A percentile compares a stretch with the other conserved stretches of the same genome.
Conservation (phyloP, 2,888 invertebrate genomes). For the Eretmocerus hayati region DNA sequence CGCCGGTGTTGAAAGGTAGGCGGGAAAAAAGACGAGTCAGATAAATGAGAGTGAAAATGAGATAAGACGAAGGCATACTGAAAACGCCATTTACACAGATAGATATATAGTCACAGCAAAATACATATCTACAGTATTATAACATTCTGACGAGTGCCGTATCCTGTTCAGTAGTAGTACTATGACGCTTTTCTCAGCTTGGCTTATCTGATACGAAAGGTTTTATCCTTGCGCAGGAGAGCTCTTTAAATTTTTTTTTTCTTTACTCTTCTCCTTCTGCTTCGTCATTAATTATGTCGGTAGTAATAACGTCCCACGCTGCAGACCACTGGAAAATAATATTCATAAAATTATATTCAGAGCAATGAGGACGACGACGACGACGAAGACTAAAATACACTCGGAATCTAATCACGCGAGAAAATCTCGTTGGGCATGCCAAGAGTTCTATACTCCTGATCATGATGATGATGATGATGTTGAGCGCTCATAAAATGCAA, state of each 20-base stretch:
- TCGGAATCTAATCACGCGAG: too few species aligned
- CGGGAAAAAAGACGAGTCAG: background rate
- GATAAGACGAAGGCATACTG: background rate
- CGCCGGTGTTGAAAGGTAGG: constrained; percentile 18
- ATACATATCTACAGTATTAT: too few species aligned
- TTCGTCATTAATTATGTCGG: constrained; percentile 43
- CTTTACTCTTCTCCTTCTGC: constrained; percentile 6
- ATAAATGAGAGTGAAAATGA: background rate
- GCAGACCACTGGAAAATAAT: constrained; percentile 41
- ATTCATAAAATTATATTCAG: constrained; percentile 44
- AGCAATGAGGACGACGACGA: too few species aligned
- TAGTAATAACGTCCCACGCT: constrained; percentile 34
- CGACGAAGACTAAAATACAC: too few species aligned
- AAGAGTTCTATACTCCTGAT: too few species aligned
- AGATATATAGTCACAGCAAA: background rate
- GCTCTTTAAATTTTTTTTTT: background rate
- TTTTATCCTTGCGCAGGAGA: constrained; percentile 10
- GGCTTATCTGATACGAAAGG: constrained; percentile 25
- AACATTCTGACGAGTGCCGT: too few species aligned
- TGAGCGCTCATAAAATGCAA: too few species aligned
- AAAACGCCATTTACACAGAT: background rate
- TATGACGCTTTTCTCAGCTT: background rate
- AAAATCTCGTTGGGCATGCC: too few species aligned
- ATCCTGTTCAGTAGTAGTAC: too few species aligned
- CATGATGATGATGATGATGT: too few species aligned